Evolutionary conservation across 2,797 vertebrate species (phyloP), one percentile per base, ranked within the genome.

Genomic region (Leptodactylus fallax): DNA sequence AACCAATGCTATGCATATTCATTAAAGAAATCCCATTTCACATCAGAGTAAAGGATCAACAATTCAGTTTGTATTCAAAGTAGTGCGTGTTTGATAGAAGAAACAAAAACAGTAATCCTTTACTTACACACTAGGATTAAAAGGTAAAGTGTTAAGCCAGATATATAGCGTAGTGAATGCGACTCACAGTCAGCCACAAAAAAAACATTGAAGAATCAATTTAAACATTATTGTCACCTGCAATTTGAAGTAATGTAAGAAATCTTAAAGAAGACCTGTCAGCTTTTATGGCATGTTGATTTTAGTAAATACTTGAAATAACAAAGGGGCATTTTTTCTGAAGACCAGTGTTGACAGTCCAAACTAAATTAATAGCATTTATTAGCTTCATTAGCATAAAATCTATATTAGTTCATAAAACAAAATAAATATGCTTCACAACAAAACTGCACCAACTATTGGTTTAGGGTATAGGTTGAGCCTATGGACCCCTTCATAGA

Each of bases 81-180:
- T 79, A 79, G 76, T 79, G 19, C 16, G 25, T 55, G 19, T 17
- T 67, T 58, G 60, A 77, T 19, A 78, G 80, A 72, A 87, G 58
- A 83, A 83, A 87, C 60, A 87, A 67, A 85, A 86, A 80, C 72
- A 87, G 47, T 87, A 83, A 87, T 87, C 60, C 72, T 55, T 87
- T 83, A 63, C 80, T 67, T 87, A 61, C 80, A 87, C 71, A 82
- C 69, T 81, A 45, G 79, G 61, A 86, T 79, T 86, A 86, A 77
- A 85, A 85, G 83, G 83, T 85, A 85, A 77, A 85, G 65, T 85
- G 72, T 85, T 85, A 85, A 78, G 58, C 72, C 56, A 77, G 83
- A 78, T 51, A 65, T 77, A 65, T 51, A 25, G 83, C 83, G 65
- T 65, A 49, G 72, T 27, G 56, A 85, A 85, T 61, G 61, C 8